Conservation (phyloP, 2,113 vertebrate species). For the Probosciger aterrimus region DNA sequence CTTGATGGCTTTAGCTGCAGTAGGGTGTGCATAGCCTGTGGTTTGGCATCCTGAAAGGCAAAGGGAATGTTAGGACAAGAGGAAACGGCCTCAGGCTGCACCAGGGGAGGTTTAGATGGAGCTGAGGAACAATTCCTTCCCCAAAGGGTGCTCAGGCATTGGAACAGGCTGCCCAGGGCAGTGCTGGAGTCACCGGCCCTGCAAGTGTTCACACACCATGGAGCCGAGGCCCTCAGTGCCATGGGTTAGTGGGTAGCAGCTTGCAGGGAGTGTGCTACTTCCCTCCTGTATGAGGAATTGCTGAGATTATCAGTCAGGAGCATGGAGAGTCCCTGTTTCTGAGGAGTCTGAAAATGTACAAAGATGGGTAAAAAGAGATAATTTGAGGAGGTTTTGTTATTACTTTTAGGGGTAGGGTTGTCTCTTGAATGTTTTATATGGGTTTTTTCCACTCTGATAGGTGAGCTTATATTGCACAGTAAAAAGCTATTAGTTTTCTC, state of each 20-base stretch:
- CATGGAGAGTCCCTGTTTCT: not conserved
- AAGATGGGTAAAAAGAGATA: not conserved
- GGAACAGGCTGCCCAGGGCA: not conserved
- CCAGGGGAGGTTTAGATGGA: not conserved
- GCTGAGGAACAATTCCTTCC: not conserved
- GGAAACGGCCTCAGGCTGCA: not conserved
- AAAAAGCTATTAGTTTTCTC: constrained; percentile 60
- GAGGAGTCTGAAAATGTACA: not conserved
- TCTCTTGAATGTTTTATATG: not conserved
- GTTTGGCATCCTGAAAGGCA: not conserved
- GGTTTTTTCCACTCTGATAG: not conserved
- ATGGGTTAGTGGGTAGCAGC: not conserved
- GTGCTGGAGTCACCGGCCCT: not conserved
- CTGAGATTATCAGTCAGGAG: not conserved
- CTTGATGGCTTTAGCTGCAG: not conserved
- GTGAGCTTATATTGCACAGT: constrained; percentile 4
- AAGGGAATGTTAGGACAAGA: not conserved
- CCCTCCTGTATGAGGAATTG: not conserved
- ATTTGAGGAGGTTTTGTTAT: constrained; percentile 41
- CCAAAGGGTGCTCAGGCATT: not conserved
- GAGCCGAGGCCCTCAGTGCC: not conserved
- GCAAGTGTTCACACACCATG: accelerated
- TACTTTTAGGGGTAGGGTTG: not conserved
- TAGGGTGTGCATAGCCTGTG: not conserved
- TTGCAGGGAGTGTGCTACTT: not conserved